Evolutionary conservation across 2,888 invertebrate genomes (phyloP).

Genomic region (Drosophila meridiana): DNA sequence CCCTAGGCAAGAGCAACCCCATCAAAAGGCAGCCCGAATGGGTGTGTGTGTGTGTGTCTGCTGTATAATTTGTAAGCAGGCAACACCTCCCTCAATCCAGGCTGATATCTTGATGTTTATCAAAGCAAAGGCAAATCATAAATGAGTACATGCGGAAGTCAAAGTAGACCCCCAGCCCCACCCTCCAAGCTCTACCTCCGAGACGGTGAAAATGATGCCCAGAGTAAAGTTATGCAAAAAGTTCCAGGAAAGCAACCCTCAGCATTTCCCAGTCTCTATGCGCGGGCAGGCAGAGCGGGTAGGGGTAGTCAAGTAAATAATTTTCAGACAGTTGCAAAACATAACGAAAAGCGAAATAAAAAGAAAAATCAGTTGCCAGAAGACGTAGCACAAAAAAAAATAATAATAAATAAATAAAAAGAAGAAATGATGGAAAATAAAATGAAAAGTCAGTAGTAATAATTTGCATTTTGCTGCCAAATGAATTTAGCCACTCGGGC

Average conservation of each 20-base stretch:
- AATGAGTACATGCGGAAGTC: slow-evolving; percentile 68
- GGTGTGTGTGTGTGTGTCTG: slow-evolving; percentile 9
- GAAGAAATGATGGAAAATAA: slow-evolving; percentile 56
- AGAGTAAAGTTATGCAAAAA: slow-evolving; percentile 59
- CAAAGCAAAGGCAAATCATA: slow-evolving; percentile 70
- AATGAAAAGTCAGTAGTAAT: slow-evolving; percentile 76
- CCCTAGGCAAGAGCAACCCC: slow-evolving; percentile 51
- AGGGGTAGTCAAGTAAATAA: slow-evolving; percentile 65
- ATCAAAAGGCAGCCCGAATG: slow-evolving; percentile 9
- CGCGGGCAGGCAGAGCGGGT: neutral
- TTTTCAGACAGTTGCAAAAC: slow-evolving; percentile 56
- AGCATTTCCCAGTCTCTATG: slow-evolving; percentile 8
- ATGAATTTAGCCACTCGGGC: slow-evolving; percentile 77
- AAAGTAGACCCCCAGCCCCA: slow-evolving; percentile 15
- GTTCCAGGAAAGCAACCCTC: slow-evolving; percentile 52
- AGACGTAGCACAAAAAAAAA: neutral
- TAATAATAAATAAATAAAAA: neutral
- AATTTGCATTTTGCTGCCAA: slow-evolving; percentile 80
- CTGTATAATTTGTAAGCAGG: slow-evolving; percentile 50
- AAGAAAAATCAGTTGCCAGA: slow-evolving; percentile 10
- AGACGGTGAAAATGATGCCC: slow-evolving; percentile 55
- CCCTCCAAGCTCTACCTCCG: neutral
- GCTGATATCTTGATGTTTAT: slow-evolving; percentile 61
- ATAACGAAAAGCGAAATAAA: slow-evolving; percentile 11
- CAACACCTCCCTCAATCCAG: slow-evolving; percentile 43